A percentile compares a stretch with the other conserved stretches of the same genome.
These are phyloP conservation scores for Conomelus anceps DNA, from an alignment of 2,888 invertebrate species.

Conservation along the genomic window DNA sequence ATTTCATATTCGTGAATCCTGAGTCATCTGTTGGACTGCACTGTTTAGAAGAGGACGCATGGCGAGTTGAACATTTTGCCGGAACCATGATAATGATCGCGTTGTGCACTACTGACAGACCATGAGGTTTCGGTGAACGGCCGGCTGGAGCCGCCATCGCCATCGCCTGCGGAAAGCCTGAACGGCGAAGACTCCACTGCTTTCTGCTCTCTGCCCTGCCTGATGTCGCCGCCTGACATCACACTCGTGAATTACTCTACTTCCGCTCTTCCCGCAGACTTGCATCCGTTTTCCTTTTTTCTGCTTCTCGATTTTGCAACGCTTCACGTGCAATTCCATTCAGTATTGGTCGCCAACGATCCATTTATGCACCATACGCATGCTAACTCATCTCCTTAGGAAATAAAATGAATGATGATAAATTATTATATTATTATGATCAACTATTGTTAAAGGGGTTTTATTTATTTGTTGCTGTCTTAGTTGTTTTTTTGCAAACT, in stretches of 20 bases:
- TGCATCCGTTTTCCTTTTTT: neutral
- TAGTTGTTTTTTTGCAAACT: too few species aligned
- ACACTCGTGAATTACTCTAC: too few species aligned
- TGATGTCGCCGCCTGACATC: too few species aligned
- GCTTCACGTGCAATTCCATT: neutral
- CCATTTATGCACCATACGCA: neutral
- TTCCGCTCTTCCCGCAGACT: neutral
- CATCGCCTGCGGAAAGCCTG: too few species aligned
- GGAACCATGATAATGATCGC: neutral
- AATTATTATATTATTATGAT: too few species aligned
- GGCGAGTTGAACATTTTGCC: neutral
- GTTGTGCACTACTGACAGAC: neutral
- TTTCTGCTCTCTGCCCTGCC: neutral
- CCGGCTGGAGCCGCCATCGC: too few species aligned
- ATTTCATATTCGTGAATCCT: neutral
- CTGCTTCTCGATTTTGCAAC: neutral
- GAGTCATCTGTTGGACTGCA: neutral
- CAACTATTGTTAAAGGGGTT: too few species aligned
- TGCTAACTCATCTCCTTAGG: neutral
- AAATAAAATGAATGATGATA: too few species aligned
- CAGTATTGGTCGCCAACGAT: neutral
- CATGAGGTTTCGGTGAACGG: neutral
- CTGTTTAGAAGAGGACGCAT: too few species aligned
- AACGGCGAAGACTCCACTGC: neutral
- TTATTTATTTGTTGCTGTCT: too few species aligned